A percentile compares a stretch with the other conserved stretches of the same genome.
Evolutionary conservation across 2,888 invertebrate species (phyloP).

Genomic region (Dynastes tityus): DNA sequence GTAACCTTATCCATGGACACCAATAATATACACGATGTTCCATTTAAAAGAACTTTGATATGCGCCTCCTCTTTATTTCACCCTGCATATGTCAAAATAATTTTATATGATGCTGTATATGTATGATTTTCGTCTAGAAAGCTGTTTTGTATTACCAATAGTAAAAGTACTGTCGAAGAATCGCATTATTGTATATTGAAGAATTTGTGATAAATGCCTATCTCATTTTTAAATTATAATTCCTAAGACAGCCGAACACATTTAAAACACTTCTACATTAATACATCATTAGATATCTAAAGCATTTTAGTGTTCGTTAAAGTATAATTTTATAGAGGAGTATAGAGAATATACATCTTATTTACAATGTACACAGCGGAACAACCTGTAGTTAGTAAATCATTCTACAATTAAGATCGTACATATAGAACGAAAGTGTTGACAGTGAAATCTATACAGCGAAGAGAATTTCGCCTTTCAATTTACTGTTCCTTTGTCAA

Average conservation of each 20-base stretch:
- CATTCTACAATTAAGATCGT: conserved; percentile 20
- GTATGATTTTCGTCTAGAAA: too few species aligned
- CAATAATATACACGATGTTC: too few species aligned
- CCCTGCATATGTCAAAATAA: too few species aligned
- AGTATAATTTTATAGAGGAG: conserved; percentile 15
- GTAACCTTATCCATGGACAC: too few species aligned
- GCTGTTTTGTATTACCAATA: too few species aligned
- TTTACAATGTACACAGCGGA: conserved; percentile 36
- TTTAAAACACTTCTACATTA: neutral
- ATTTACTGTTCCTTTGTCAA: conserved; percentile 16
- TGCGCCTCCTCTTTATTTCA: too few species aligned
- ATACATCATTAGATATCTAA: neutral
- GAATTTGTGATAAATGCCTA: too few species aligned
- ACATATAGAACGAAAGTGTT: conserved; percentile 3
- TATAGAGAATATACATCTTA: conserved; percentile 41
- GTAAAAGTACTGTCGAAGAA: too few species aligned
- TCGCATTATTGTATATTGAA: too few species aligned
- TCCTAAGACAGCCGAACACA: neutral
- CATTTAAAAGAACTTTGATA: too few species aligned
- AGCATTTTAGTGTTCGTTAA: conserved; percentile 11
- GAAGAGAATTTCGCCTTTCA: neutral
- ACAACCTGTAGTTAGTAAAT: neutral
- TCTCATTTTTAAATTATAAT: too few species aligned
- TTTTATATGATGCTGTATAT: too few species aligned
- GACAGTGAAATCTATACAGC: neutral